Conservation (phyloP, 2,888 invertebrate genomes). For the Zootermopsis nevadensis region DNA sequence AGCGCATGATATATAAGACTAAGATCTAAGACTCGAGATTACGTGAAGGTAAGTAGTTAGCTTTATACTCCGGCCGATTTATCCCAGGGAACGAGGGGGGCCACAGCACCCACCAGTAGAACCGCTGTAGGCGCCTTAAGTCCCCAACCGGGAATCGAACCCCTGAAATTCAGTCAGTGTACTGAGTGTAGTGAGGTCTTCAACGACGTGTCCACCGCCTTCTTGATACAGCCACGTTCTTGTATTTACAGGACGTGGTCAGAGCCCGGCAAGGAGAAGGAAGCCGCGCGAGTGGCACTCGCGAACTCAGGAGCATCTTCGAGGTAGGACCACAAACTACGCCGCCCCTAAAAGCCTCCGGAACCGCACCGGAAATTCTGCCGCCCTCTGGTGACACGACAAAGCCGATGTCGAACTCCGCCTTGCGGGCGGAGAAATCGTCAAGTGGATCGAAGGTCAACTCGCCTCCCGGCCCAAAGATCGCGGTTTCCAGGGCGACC, state of each 20-base stretch:
- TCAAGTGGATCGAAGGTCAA: background rate
- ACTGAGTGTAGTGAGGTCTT: too few relatives aligned
- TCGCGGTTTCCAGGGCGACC: background rate
- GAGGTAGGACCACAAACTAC: background rate
- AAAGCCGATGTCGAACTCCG: constrained; percentile 23
- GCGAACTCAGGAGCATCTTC: background rate
- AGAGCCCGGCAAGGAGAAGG: background rate
- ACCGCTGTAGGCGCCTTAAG: too few relatives aligned
- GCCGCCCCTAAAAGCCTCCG: background rate
- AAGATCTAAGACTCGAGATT: too few relatives aligned
- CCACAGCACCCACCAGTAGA: too few relatives aligned
- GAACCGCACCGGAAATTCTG: background rate
- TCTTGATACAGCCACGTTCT: too few relatives aligned
- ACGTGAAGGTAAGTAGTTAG: too few relatives aligned
- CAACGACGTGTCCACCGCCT: too few relatives aligned
- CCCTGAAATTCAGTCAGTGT: too few relatives aligned
- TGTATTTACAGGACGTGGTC: background rate
- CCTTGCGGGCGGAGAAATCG: background rate
- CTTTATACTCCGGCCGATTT: too few relatives aligned
- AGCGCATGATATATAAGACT: too few relatives aligned
- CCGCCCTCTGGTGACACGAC: background rate
- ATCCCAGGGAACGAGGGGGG: too few relatives aligned
- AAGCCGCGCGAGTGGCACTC: background rate
- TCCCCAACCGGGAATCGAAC: too few relatives aligned
- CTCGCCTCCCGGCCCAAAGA: background rate